phyloP scores from a whole-genome alignment of 2,113 vertebrate genomes.

The Amblyornis subalaris region DNA sequence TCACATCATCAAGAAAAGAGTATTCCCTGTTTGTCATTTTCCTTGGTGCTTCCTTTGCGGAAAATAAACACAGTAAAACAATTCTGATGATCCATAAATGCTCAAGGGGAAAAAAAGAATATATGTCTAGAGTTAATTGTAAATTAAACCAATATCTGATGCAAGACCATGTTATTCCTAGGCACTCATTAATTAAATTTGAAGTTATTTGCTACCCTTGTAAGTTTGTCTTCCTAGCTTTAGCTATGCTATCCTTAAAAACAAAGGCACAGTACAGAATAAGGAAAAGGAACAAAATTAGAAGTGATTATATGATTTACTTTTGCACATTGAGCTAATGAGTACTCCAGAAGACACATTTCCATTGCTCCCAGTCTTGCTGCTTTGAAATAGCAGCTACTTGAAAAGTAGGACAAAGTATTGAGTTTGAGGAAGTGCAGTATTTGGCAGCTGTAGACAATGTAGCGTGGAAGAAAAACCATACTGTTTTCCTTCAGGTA shows the following conservation, averaged over 20 bases:
- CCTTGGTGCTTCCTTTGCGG: background rate
- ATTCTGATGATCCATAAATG: background rate
- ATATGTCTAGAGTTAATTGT: background rate
- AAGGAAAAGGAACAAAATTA: background rate
- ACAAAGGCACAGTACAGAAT: background rate
- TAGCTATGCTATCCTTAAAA: background rate
- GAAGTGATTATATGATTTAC: background rate
- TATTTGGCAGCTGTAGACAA: background rate
- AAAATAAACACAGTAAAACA: background rate
- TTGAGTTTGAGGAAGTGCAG: background rate
- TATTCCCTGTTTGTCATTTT: background rate
- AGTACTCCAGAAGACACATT: background rate
- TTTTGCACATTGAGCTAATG: background rate
- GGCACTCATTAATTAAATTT: background rate
- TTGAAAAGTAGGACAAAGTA: background rate
- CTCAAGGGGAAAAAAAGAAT: rapidly evolving
- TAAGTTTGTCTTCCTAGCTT: background rate
- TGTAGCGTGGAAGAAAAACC: background rate
- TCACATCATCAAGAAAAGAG: background rate
- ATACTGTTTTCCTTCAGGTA: background rate
- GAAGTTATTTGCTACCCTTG: background rate
- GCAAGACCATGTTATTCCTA: background rate
- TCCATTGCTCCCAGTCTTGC: background rate
- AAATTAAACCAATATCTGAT: background rate
- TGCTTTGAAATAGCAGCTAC: background rate